A percentile compares a stretch with the other conserved stretches of the same genome.
Conservation (phyloP, 2,888 invertebrate species). For the Drosophila maculinotata region DNA sequence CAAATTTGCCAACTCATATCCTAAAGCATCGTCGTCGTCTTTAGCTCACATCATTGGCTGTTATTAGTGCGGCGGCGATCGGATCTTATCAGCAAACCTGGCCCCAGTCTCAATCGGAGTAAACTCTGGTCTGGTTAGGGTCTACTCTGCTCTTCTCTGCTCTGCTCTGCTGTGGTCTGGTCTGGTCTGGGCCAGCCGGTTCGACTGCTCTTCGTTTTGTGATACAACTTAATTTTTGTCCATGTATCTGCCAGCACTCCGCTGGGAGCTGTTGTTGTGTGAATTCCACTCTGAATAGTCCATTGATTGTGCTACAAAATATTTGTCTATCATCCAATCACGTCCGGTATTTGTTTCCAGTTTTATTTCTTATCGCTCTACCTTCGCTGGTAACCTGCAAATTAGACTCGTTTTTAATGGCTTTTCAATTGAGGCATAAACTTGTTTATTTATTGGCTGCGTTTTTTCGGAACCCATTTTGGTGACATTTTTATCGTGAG, state of each 20-base stretch:
- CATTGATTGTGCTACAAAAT: constrained; percentile 73
- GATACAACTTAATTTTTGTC: constrained; percentile 68
- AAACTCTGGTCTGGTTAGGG: constrained; percentile 8
- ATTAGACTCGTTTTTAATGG: constrained; percentile 69
- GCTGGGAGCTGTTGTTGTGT: constrained; percentile 52
- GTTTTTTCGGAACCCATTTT: constrained; percentile 20
- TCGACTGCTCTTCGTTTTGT: constrained; percentile 25
- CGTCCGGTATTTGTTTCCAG: constrained; percentile 74
- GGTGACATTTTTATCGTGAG: constrained; percentile 67
- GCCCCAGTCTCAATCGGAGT: constrained; percentile 27
- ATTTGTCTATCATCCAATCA: constrained; percentile 79
- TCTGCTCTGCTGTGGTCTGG: constrained; percentile 2
- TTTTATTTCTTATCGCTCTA: constrained; percentile 11
- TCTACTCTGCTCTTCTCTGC: constrained; percentile 5
- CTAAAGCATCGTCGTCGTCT: constrained; percentile 65
- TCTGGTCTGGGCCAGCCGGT: constrained; percentile 23
- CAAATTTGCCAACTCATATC: constrained; percentile 82
- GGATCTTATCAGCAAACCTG: constrained; percentile 68
- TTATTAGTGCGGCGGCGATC: constrained; percentile 63
- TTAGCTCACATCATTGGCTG: constrained; percentile 67
- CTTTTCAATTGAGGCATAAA: constrained; percentile 68
- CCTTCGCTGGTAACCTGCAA: constrained; percentile 49
- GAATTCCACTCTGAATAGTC: constrained; percentile 69
- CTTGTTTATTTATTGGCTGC: constrained; percentile 61
- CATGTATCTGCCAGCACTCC: constrained; percentile 29